Evolutionary conservation across 2,888 invertebrate species (phyloP).

Genomic region (Heliconius hortense): DNA sequence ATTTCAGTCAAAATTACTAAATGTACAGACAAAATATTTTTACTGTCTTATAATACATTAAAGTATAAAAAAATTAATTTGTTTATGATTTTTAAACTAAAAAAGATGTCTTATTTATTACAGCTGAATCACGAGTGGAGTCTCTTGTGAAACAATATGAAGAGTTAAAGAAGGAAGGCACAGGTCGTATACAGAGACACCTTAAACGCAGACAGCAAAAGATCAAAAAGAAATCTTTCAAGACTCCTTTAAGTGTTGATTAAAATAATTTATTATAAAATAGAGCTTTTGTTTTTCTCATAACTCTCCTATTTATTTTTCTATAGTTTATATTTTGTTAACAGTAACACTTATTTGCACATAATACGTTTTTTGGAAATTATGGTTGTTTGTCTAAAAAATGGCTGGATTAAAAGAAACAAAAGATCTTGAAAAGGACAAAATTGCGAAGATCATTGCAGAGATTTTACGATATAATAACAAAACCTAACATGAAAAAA

Average conservation of each 20-base stretch:
- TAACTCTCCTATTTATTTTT: neutral
- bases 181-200: slow-evolving; percentile 90
- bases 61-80: neutral
- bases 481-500: too few relatives aligned
- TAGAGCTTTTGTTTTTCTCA: neutral
- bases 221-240: slow-evolving; percentile 76
- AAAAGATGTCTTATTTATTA: slow-evolving; percentile 52
- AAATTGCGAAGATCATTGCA: too few relatives aligned
- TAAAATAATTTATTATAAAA: slow-evolving; percentile 3
- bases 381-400: too few relatives aligned
- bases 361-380: too few relatives aligned
- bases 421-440: too few relatives aligned
- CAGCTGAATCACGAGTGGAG: slow-evolving; percentile 89
- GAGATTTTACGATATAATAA: too few relatives aligned
- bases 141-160: slow-evolving; percentile 90
- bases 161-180: slow-evolving; percentile 86
- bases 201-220: slow-evolving; percentile 91
- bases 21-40: too few relatives aligned
- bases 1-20: too few relatives aligned
- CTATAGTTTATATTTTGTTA: neutral
- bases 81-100: neutral
- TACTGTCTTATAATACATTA: too few relatives aligned
- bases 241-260: slow-evolving; percentile 50
- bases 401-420: too few relatives aligned
- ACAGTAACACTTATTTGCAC: neutral